Conservation (phyloP, 2,797 vertebrate species). For the Intellagama lesueurii region DNA sequence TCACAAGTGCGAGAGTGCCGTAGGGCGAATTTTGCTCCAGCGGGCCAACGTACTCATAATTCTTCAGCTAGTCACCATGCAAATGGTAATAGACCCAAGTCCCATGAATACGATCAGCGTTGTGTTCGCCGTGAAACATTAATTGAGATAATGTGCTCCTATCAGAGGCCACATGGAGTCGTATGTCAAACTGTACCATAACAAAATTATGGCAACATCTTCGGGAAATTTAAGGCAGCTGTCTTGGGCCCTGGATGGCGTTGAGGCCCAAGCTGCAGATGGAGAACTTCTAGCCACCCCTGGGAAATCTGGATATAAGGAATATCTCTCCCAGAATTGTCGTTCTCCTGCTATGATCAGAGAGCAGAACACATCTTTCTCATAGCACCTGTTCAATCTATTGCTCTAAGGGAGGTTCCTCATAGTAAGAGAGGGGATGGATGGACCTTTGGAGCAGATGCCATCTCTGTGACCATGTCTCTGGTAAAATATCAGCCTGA, state of each 20-base stretch:
- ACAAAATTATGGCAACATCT: conserved; percentile 71
- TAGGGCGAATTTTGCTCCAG: conserved; percentile 77
- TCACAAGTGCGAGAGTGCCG: conserved; percentile 83
- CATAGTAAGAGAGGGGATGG: too few relatives aligned
- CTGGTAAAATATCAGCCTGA: too few relatives aligned
- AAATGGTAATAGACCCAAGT: conserved; percentile 82
- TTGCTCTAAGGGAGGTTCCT: not conserved
- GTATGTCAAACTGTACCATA: conserved; percentile 67
- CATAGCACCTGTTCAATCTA: not conserved
- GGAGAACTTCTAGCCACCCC: not conserved
- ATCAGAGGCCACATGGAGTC: conserved; percentile 70
- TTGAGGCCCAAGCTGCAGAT: rapidly evolving
- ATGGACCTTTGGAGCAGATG: too few relatives aligned
- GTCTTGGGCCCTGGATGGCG: not conserved
- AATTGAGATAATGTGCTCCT: conserved; percentile 78
- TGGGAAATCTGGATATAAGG: not conserved
- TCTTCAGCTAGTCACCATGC: conserved; percentile 78
- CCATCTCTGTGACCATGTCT: too few relatives aligned
- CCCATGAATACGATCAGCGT: conserved; percentile 79
- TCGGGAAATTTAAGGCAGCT: conserved; percentile 26
- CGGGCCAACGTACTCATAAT: conserved; percentile 70
- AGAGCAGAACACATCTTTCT: too few relatives aligned
- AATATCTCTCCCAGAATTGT: not conserved
- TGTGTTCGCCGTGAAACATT: conserved; percentile 78
- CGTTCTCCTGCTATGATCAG: too few relatives aligned